Conservation (phyloP, 2,113 vertebrate genomes). For the Otus sunia region DNA sequence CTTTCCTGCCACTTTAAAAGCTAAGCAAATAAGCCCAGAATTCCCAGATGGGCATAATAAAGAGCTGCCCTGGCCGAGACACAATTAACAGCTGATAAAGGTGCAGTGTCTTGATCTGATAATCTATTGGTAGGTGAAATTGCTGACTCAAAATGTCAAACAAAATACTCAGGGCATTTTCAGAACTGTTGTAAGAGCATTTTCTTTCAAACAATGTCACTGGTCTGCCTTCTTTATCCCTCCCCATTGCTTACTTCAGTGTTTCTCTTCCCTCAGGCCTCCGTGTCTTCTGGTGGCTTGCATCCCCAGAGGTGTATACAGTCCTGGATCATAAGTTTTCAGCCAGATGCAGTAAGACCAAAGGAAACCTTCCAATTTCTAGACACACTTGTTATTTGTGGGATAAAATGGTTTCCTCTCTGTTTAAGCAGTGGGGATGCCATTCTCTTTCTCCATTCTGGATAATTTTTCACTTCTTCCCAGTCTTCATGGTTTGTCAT, state of each 20-base stretch:
- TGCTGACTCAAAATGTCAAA: not conserved
- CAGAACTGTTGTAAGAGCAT: not conserved
- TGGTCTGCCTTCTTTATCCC: not conserved
- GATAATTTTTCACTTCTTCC: not conserved
- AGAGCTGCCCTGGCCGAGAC: not conserved
- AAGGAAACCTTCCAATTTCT: not conserved
- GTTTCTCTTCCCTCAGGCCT: not conserved
- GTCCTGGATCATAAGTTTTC: not conserved
- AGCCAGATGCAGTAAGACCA: not conserved
- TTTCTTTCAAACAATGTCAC: fast-evolving
- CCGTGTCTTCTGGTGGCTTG: not conserved
- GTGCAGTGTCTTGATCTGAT: not conserved
- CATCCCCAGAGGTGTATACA: not conserved
- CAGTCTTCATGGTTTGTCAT: not conserved
- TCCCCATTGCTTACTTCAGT: not conserved
- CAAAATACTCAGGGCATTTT: not conserved
- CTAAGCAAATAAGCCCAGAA: not conserved
- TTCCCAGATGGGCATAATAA: not conserved
- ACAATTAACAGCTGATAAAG: not conserved
- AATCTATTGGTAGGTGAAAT: not conserved
- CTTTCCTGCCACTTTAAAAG: not conserved
- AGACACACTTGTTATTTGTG: not conserved
- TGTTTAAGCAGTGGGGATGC: not conserved
- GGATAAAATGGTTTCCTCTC: not conserved
- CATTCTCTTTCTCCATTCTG: not conserved